A percentile compares a stretch with the other conserved stretches of the same genome.
phyloP scores from a whole-genome alignment of 2,113 vertebrate species.

The Perccottus glenii region DNA sequence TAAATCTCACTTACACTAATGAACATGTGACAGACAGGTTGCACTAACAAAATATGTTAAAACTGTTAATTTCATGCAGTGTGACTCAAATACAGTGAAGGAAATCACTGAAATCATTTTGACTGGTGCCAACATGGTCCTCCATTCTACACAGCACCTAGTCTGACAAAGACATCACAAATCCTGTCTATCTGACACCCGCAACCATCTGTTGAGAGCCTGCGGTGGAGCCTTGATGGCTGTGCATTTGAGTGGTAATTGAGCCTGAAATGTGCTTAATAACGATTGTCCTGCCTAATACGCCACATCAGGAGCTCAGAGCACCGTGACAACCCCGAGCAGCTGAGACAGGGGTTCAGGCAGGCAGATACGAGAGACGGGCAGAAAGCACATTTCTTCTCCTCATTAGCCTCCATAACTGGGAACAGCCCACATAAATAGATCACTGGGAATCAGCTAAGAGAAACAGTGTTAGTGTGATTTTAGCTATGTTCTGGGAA shows the following conservation, averaged over 20 bases:
- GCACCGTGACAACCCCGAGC: constrained; percentile 70
- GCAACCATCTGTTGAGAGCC: constrained; percentile 71
- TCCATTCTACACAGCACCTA: constrained; percentile 41
- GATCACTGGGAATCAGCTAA: constrained; percentile 50
- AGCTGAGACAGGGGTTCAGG: constrained; percentile 51
- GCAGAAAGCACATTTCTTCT: constrained; percentile 65
- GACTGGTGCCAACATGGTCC: constrained; percentile 22
- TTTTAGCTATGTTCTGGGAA: constrained; percentile 24
- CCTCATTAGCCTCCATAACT: constrained; percentile 67
- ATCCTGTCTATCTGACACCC: constrained; percentile 60
- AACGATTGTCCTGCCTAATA: constrained; percentile 77
- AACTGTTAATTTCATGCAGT: constrained; percentile 3
- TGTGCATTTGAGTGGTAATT: constrained; percentile 77
- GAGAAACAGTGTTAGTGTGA: constrained; percentile 31
- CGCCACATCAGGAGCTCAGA: constrained; percentile 72
- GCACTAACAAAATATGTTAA: constrained; percentile 9
- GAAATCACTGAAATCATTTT: constrained; percentile 5
- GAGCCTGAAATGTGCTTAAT: constrained; percentile 81
- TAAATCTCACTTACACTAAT: constrained; percentile 62
- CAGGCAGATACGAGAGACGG: constrained; percentile 57
- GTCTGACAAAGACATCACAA: constrained; percentile 61
- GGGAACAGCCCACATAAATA: constrained; percentile 53
- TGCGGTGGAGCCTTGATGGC: constrained; percentile 69
- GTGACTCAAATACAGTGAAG: constrained; percentile 9
- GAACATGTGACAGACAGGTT: constrained; percentile 79